These are phyloP conservation scores for Coronaproctus castanopsis DNA, from an alignment of 2,888 invertebrate species.

Conservation along the genomic window DNA sequence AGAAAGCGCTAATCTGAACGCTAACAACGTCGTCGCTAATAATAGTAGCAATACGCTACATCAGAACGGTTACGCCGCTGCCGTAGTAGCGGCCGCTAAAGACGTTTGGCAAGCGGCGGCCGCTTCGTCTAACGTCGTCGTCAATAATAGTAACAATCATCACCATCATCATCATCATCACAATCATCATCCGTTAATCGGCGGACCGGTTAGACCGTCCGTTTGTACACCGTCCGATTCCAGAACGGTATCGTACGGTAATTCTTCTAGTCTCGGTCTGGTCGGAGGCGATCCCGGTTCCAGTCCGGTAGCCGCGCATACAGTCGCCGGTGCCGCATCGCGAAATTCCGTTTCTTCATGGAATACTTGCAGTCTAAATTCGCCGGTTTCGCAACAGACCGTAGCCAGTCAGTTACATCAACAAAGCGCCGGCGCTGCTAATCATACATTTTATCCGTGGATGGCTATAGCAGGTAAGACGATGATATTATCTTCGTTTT, in stretches of 20 bases:
- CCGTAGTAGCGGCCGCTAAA: slow-evolving; percentile 42
- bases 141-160: too few species aligned
- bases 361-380: slow-evolving; percentile 73
- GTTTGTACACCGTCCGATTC: slow-evolving; percentile 82
- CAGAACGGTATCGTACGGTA: slow-evolving; percentile 54
- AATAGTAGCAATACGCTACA: slow-evolving; percentile 20
- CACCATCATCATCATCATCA: too few species aligned
- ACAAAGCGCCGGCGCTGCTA: slow-evolving; percentile 67
- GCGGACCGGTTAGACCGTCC: slow-evolving; percentile 52
- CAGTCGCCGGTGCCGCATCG: slow-evolving; percentile 24
- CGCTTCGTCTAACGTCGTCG: slow-evolving; percentile 39
- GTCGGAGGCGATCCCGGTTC: slow-evolving; percentile 51
- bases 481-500: slow-evolving; percentile 2
- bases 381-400: slow-evolving; percentile 48
- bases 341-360: slow-evolving; percentile 44
- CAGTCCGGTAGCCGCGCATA: slow-evolving; percentile 50
- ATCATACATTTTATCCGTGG: slow-evolving; percentile 93
- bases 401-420: slow-evolving; percentile 61
- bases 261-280: slow-evolving; percentile 58
- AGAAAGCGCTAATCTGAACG: slow-evolving; percentile 19
- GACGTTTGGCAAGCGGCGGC: slow-evolving; percentile 48
- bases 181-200: slow-evolving; percentile 18
- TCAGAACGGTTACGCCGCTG: slow-evolving; percentile 44
- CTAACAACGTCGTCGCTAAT: slow-evolving; percentile 21
- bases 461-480: slow-evolving; percentile 95